phyloP scores from a whole-genome alignment of 2,797 vertebrate genomes.

The Streptopelia turtur region DNA sequence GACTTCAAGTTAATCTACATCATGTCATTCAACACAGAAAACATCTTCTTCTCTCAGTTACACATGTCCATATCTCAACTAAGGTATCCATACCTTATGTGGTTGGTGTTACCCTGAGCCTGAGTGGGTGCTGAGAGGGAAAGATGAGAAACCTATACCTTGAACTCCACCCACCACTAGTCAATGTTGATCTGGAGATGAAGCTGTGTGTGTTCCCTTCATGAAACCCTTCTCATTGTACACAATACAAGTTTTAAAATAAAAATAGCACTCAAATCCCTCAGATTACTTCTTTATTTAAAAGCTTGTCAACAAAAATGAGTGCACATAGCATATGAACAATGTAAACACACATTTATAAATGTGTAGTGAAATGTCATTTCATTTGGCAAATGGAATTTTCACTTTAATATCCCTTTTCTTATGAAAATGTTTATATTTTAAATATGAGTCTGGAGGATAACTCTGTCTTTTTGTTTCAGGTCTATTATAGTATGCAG shows the following conservation, averaged over 20 bases:
- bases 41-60: accelerated
- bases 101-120: not conserved
- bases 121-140: not conserved
- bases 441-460: not conserved
- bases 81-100: not conserved
- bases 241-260: not conserved
- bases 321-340: not conserved
- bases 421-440: not conserved
- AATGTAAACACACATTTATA: not conserved
- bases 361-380: not conserved
- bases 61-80: not conserved
- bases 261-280: not conserved
- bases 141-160: not conserved
- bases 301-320: not conserved
- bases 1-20: not conserved
- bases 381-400: not conserved
- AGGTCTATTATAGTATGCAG: not conserved
- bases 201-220: not conserved
- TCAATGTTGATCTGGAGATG: not conserved
- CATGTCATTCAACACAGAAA: not conserved
- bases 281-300: not conserved
- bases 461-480: not conserved
- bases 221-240: not conserved
- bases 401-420: not conserved
- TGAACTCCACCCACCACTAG: not conserved